Conservation (phyloP, 1,140 invertebrate species). For the Zaprionus kolodkinae region DNA sequence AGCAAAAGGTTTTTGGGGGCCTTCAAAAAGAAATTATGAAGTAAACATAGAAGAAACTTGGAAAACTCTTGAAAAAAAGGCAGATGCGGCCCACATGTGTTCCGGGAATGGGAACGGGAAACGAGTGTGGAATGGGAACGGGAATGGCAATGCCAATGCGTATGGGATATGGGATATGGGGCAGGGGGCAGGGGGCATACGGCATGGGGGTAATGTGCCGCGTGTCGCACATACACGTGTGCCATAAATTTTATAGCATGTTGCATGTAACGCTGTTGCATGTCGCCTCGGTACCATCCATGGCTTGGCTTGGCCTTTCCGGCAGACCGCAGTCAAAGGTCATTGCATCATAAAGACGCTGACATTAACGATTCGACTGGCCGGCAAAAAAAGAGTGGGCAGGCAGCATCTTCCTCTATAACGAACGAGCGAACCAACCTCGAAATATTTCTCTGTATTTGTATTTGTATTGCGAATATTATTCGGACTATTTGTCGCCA, state of each 20-base stretch:
- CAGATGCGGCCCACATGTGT: slow-evolving; percentile 70
- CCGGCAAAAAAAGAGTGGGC: not conserved
- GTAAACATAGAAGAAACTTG: slow-evolving; percentile 60
- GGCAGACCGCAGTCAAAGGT: slow-evolving; percentile 69
- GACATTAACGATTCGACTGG: slow-evolving; percentile 69
- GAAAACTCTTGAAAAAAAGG: slow-evolving; percentile 42
- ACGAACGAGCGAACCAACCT: not conserved
- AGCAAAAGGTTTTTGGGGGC: slow-evolving; percentile 65
- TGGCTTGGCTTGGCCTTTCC: slow-evolving; percentile 57
- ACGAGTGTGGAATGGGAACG: slow-evolving; percentile 15
- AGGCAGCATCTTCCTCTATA: not conserved
- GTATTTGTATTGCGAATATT: slow-evolving; percentile 5
- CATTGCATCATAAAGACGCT: slow-evolving; percentile 74
- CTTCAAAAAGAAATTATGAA: slow-evolving; percentile 67
- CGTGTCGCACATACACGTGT: slow-evolving; percentile 62
- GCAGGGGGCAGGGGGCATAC: not conserved
- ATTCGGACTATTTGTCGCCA: slow-evolving; percentile 76
- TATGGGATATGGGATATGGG: not conserved
- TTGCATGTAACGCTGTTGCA: slow-evolving; percentile 54
- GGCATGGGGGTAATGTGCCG: slow-evolving; percentile 47
- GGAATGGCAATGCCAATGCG: slow-evolving; percentile 20
- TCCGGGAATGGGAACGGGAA: slow-evolving; percentile 41
- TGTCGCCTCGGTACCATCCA: slow-evolving; percentile 48
- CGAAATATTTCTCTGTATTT: not conserved
- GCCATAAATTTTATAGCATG: slow-evolving; percentile 77